Conservation (phyloP, 2,113 vertebrate genomes). For the Hydrochoerus hydrochaeris region DNA sequence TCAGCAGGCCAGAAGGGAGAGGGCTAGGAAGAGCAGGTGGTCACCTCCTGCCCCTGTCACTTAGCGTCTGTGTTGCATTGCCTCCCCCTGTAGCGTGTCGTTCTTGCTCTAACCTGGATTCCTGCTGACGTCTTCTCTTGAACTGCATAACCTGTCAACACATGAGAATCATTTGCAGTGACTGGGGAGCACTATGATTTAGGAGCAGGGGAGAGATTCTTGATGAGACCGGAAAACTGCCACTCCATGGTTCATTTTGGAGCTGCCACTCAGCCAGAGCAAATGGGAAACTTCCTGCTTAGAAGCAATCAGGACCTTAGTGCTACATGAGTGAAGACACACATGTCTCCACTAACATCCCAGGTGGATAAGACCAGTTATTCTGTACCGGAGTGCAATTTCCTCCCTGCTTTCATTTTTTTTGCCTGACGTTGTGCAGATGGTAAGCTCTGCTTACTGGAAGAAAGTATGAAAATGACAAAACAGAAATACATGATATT, state of each 20-base stretch:
- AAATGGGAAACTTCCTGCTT: conserved; percentile 14
- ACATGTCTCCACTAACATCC: conserved; percentile 32
- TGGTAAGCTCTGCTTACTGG: conserved; percentile 54
- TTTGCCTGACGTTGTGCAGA: conserved; percentile 53
- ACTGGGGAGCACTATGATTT: neutral
- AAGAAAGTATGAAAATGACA: conserved; percentile 56
- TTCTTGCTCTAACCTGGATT: neutral
- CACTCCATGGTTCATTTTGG: neutral
- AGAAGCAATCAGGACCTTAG: neutral
- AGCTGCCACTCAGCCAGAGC: conserved; percentile 1
- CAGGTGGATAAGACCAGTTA: neutral
- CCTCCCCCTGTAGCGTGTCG: neutral
- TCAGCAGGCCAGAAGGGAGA: neutral
- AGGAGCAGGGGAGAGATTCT: neutral
- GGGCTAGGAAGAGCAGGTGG: neutral
- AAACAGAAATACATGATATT: neutral
- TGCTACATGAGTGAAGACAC: conserved; percentile 54
- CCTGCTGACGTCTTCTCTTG: neutral
- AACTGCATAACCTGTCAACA: conserved; percentile 39
- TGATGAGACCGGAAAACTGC: neutral
- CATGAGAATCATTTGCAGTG: neutral
- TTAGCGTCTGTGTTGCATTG: neutral
- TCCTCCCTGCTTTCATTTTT: conserved; percentile 62
- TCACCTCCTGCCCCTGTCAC: neutral
- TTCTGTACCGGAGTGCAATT: conserved; percentile 2